Evolutionary conservation across 1,140 invertebrate species (phyloP), one percentile per base, ranked within the genome.

Genomic region (Brachionus paranguensis): DNA sequence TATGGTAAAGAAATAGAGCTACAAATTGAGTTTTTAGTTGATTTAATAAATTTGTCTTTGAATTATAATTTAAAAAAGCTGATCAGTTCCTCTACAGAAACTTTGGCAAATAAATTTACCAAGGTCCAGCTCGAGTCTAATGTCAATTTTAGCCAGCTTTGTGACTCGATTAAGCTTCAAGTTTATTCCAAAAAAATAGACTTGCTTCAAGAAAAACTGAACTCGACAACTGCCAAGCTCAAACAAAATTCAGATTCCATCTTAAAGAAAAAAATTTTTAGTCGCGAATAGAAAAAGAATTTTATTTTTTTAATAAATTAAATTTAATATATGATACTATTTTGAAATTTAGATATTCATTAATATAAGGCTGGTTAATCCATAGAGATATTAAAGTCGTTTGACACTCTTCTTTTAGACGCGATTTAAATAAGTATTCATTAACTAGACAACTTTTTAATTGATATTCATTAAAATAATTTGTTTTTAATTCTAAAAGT

Each of bases 311-410:
- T 74, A 76, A 50, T 8, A 76, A 47, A 76, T 50, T 20, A 12
- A 37, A 76, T 76, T 76, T 76, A 27, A 76, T 50, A 14, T 27
- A 76, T 27, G 43, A 50, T 24, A 47, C 27, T 47, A 76, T n/a
- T 76, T 76, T 76, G 12, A 50, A 76, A 76, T 50, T 24, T 76
- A 50, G 10, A 50, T 37, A 76, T 29, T 53, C 72, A 50, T 76
- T 24, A 45, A 76, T 50, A 33, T 27, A 76, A 12, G 72, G 72
- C 27, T 76, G 12, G 14, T 76, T 76, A 14, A 76, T 20, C 72
- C 72, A 76, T 12, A 76, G 10, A 20, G 72, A 76, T 27, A 20
- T 11, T 27, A 76, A n/a, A 27, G 72, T 76, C 17, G 47, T 50
- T 76, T 47, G 72, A 47, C 20, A 50, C 3, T 76, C 72, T n/a